Conservation (phyloP, 1,140 invertebrate genomes). For the Bombus impatiens region DNA sequence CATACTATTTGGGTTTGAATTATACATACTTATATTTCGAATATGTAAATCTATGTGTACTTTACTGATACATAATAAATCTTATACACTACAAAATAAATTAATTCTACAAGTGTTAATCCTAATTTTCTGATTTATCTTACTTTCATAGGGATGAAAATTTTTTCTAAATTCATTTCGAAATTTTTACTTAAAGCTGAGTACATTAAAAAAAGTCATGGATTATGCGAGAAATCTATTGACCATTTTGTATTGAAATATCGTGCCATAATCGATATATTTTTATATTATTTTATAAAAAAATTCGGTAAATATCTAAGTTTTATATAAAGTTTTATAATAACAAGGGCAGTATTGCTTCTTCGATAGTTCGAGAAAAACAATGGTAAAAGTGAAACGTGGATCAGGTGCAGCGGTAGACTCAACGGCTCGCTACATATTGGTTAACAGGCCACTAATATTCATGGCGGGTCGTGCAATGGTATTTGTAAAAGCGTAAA, state of each 20-base stretch:
- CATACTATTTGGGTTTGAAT: not conserved
- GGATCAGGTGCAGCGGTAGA: constrained; percentile 5
- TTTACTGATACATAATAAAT: constrained; percentile 21
- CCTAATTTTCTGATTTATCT: not conserved
- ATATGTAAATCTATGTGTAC: constrained; percentile 9
- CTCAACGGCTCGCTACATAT: constrained; percentile 27
- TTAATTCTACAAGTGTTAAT: not conserved
- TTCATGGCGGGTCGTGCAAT: constrained; percentile 46
- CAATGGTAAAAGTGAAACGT: constrained; percentile 60
- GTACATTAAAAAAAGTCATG: not conserved
- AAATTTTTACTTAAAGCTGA: too few relatives aligned
- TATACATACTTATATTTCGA: not conserved
- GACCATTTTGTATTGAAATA: not conserved
- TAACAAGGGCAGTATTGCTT: not conserved
- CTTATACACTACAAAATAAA: not conserved
- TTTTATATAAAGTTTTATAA: not conserved
- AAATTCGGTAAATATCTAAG: not conserved
- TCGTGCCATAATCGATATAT: not conserved
- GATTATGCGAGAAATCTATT: not conserved
- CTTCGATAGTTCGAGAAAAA: not conserved
- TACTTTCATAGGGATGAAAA: not conserved
- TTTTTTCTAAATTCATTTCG: not conserved
- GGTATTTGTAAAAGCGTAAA: constrained; percentile 47
- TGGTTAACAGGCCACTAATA: constrained; percentile 61
- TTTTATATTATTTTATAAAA: not conserved